These are phyloP conservation scores for Lerista edwardsae DNA, from an alignment of 2,797 vertebrate genomes.

Conservation along the genomic window DNA sequence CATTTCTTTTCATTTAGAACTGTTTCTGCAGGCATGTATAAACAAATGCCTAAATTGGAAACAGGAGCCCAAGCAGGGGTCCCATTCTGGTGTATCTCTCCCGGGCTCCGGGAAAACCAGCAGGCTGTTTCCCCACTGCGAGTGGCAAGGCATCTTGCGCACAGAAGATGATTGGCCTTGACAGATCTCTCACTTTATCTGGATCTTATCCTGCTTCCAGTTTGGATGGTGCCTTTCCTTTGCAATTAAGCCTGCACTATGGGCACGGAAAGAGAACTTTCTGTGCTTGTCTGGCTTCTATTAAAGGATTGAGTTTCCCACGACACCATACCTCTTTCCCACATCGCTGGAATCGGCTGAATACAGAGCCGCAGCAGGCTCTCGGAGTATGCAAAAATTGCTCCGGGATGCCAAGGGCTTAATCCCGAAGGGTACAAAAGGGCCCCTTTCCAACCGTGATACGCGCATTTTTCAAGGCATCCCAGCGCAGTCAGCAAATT, in stretches of 20 bases:
- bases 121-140: slow-evolving; percentile 59
- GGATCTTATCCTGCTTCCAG: slow-evolving; percentile 62
- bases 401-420: slow-evolving; percentile 36
- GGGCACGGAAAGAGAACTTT: slow-evolving; percentile 60
- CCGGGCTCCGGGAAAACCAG: slow-evolving; percentile 39
- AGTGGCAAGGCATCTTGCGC: slow-evolving; percentile 63
- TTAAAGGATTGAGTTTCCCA: slow-evolving; percentile 68
- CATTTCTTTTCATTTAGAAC: slow-evolving; percentile 42
- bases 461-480: slow-evolving; percentile 53
- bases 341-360: slow-evolving; percentile 60
- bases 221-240: slow-evolving; percentile 59
- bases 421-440: slow-evolving; percentile 68
- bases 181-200: slow-evolving; percentile 67
- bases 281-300: slow-evolving; percentile 66
- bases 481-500: slow-evolving; percentile 46
- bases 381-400: slow-evolving; percentile 19
- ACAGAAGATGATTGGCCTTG: slow-evolving; percentile 56
- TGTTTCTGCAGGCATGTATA: slow-evolving; percentile 29
- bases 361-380: slow-evolving; percentile 37
- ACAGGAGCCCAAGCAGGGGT: slow-evolving; percentile 58
- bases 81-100: slow-evolving; percentile 53
- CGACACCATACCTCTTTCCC: slow-evolving; percentile 65
- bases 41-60: slow-evolving; percentile 51
- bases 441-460: slow-evolving; percentile 62
- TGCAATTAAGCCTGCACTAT: slow-evolving; percentile 52